phyloP scores from a whole-genome alignment of 2,888 invertebrate species.

The Auanema freiburgensis region DNA sequence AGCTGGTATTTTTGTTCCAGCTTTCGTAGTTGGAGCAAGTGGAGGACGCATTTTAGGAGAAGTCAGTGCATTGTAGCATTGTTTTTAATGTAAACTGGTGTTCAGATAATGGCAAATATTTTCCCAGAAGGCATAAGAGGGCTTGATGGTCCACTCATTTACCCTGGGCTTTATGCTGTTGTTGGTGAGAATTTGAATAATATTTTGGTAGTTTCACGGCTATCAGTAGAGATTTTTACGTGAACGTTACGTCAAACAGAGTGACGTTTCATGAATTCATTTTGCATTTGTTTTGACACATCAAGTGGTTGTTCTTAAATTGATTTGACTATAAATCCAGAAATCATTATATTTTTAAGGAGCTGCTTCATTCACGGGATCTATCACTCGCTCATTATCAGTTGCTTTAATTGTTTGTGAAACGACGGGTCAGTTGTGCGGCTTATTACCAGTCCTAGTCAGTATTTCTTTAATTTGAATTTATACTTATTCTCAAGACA shows the following conservation, averaged over 20 bases:
- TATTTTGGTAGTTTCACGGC: too few relatives aligned
- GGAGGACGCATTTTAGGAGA: slow-evolving; percentile 52
- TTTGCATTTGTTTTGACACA: neutral
- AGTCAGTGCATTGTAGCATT: neutral
- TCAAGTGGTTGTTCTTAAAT: neutral
- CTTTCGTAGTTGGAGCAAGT: slow-evolving; percentile 75
- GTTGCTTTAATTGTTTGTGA: slow-evolving; percentile 96
- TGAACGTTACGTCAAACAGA: neutral
- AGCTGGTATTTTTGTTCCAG: slow-evolving; percentile 88
- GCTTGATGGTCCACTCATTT: slow-evolving; percentile 79
- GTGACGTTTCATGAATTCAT: neutral
- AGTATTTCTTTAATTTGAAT: too few relatives aligned
- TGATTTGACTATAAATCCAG: neutral
- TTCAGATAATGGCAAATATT: slow-evolving; percentile 80
- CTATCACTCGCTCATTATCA: slow-evolving; percentile 94
- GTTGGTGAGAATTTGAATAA: slow-evolving; percentile 72
- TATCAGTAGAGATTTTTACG: too few relatives aligned
- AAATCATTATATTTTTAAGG: slow-evolving; percentile 68
- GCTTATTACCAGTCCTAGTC: slow-evolving; percentile 90
- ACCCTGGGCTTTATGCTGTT: slow-evolving; percentile 91
- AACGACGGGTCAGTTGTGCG: slow-evolving; percentile 96
- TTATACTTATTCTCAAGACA: too few relatives aligned
- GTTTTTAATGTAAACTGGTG: neutral
- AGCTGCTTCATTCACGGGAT: slow-evolving; percentile 82
- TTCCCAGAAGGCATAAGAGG: slow-evolving; percentile 84